Conservation (phyloP, 2,113 vertebrate genomes). For the Myotis brandtii region DNA sequence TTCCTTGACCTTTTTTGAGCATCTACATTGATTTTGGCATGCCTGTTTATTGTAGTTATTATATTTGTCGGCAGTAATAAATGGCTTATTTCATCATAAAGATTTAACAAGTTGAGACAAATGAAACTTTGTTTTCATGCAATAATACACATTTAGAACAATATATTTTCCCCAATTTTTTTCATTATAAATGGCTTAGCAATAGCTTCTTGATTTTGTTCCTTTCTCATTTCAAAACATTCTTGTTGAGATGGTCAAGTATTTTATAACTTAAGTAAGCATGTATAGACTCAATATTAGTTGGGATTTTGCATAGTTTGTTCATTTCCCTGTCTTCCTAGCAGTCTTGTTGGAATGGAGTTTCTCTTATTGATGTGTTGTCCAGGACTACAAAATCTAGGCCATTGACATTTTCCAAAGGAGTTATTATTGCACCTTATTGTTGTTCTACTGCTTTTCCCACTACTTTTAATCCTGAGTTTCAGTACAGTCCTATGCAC, state of each 20-base stretch:
- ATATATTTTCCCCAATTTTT: slow-evolving; percentile 76
- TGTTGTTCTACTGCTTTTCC: slow-evolving; percentile 66
- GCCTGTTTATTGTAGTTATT: background rate
- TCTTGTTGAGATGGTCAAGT: slow-evolving; percentile 82
- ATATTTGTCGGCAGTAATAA: slow-evolving; percentile 74
- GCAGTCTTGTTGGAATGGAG: slow-evolving; percentile 75
- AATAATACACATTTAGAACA: slow-evolving; percentile 66
- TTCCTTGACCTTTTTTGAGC: slow-evolving; percentile 4
- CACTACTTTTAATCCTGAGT: slow-evolving; percentile 61
- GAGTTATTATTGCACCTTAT: slow-evolving; percentile 71
- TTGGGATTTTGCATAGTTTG: slow-evolving; percentile 86
- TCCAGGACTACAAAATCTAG: slow-evolving; percentile 79
- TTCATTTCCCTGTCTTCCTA: slow-evolving; percentile 82
- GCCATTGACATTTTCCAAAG: slow-evolving; percentile 75
- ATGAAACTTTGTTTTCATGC: slow-evolving; percentile 76
- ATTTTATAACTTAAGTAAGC: slow-evolving; percentile 86
- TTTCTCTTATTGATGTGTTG: slow-evolving; percentile 78
- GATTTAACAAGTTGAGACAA: slow-evolving; percentile 75
- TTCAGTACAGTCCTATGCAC: slow-evolving; percentile 33
- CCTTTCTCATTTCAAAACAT: slow-evolving; percentile 57
- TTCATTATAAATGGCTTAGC: slow-evolving; percentile 83
- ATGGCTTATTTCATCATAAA: slow-evolving; percentile 65
- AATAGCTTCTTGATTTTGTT: slow-evolving; percentile 77
- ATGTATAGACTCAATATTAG: slow-evolving; percentile 79
- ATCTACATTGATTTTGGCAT: slow-evolving; percentile 50